phyloP scores from a whole-genome alignment of 2,888 invertebrate species.

The Argynnis bischoffii region DNA sequence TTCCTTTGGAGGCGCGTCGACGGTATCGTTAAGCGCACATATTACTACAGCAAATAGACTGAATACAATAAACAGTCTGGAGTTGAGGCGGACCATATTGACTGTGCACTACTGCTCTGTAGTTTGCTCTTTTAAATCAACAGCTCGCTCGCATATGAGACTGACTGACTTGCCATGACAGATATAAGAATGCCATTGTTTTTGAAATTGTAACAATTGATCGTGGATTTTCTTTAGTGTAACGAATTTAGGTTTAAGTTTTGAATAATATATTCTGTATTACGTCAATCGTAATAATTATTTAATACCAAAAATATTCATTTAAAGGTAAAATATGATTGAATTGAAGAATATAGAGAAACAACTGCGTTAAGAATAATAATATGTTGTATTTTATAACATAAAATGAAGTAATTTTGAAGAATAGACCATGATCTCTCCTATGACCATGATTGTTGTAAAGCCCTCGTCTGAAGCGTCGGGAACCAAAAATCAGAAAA shows the following conservation, averaged over 20 bases:
- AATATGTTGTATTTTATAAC: no score
- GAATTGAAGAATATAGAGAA: no score
- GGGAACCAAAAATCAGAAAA: no score
- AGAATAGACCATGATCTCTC: no score
- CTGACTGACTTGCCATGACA: slow-evolving; percentile 12
- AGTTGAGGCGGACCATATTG: slow-evolving; percentile 39
- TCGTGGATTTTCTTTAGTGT: slow-evolving; percentile 1
- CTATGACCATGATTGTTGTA: no score
- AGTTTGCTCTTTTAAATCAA: slow-evolving; percentile 37
- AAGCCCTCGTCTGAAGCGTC: no score
- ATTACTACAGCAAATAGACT: slow-evolving; percentile 36
- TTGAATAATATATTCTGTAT: no score
- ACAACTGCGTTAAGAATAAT: no score
- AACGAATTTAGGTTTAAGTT: background rate
- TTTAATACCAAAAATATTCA: no score
- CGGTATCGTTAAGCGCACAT: slow-evolving; percentile 37
- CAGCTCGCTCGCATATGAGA: slow-evolving; percentile 11
- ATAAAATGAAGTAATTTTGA: no score
- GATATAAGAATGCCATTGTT: slow-evolving; percentile 11
- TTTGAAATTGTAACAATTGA: background rate
- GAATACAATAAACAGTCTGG: slow-evolving; percentile 36
- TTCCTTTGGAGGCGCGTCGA: slow-evolving; percentile 29
- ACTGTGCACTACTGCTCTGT: slow-evolving; percentile 32
- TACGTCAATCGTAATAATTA: no score
- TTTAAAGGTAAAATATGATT: no score